phyloP scores from a whole-genome alignment of 2,888 invertebrate species.

The Diarsia dahlii region DNA sequence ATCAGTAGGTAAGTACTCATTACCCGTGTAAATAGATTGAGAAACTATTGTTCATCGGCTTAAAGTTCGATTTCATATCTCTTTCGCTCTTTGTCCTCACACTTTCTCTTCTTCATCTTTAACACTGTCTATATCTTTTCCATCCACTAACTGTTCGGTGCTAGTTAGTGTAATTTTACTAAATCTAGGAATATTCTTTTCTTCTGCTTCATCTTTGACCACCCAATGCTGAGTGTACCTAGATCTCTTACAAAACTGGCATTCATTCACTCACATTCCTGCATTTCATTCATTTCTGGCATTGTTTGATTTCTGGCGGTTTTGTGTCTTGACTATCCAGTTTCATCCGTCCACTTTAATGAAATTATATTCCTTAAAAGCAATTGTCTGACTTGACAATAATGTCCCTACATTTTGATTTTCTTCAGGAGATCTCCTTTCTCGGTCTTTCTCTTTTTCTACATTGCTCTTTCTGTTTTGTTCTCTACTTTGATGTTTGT shows the following conservation, averaged over 20 bases:
- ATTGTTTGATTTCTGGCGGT: no score
- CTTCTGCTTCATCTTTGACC: no score
- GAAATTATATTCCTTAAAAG: not conserved
- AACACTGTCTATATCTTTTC: not conserved
- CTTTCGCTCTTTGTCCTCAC: not conserved
- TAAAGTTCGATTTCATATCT: not conserved
- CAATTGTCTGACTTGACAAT: not conserved
- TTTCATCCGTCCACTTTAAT: no score
- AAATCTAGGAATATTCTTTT: not conserved
- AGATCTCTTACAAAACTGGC: no score
- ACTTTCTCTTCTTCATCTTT: not conserved
- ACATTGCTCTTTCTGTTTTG: not conserved
- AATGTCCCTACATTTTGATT: not conserved
- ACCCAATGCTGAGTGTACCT: no score
- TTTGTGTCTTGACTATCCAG: no score
- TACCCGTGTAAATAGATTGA: conserved; percentile 49
- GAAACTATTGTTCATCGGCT: conserved; percentile 23
- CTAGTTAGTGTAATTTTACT: not conserved
- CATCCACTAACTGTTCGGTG: not conserved
- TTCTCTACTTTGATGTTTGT: not conserved
- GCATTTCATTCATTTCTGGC: no score
- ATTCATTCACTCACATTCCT: no score
- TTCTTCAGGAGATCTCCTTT: not conserved
- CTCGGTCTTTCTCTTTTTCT: not conserved
- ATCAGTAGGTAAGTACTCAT: conserved; percentile 50